Percentiles rank a stretch among this genome's conserved stretches.
These are phyloP conservation scores for Ramphastos sulfuratus DNA, from an alignment of 2,113 vertebrate genomes.

Conservation along the genomic window DNA sequence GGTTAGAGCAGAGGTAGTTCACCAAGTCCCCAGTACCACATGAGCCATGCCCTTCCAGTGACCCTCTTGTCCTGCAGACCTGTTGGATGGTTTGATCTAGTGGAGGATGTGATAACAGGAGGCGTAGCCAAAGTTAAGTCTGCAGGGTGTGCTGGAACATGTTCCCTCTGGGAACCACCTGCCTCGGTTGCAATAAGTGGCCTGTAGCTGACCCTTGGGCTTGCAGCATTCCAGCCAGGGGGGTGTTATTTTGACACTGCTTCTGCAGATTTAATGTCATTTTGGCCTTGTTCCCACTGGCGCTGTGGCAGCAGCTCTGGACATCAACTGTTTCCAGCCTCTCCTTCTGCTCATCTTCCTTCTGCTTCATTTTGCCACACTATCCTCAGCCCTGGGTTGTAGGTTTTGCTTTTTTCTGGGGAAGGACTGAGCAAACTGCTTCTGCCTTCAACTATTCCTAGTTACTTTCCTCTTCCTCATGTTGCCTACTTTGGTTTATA, in stretches of 20 bases:
- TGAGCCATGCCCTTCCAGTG: neutral
- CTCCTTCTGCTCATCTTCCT: neutral
- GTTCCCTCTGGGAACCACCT: neutral
- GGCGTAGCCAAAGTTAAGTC: neutral
- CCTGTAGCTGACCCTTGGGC: neutral
- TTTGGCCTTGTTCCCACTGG: neutral
- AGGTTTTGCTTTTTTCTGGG: neutral
- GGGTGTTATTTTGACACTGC: neutral
- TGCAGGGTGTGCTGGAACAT: neutral
- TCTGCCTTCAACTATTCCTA: neutral
- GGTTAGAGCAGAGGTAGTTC: neutral
- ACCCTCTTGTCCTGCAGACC: rapidly evolving
- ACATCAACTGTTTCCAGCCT: neutral
- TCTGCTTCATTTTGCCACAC: neutral
- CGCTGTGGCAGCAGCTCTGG: neutral
- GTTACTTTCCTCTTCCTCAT: neutral
- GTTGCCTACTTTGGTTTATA: neutral
- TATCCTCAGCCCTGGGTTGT: neutral
- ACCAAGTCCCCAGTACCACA: rapidly evolving
- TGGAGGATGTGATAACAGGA: rapidly evolving
- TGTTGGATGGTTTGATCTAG: neutral
- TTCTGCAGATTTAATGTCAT: neutral
- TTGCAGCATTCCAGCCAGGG: neutral
- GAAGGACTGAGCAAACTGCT: neutral
- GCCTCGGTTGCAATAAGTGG: neutral